Base-by-base conservation (phyloP, 1,140 invertebrate genomes). In the Pomacea maculata region DNA sequence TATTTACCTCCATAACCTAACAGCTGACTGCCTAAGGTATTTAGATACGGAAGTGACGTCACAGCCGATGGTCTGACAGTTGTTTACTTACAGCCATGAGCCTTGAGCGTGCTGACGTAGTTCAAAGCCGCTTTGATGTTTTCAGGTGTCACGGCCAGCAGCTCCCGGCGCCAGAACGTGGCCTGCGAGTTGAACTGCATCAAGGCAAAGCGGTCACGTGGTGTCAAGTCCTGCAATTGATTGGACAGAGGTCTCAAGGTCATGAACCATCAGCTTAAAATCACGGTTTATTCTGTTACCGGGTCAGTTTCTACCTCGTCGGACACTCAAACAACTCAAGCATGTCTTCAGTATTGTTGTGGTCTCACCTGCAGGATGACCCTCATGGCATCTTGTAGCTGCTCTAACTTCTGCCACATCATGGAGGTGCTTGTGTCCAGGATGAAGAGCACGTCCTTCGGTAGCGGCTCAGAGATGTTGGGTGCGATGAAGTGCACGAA, bases 401-500 rank as follows among this genome's bases (percentile, higher is more conserved):
- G 94, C 9, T 91, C 87, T 29, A 78, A 45, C 89, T 95, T 95
- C 68, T 90, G 90, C n/a, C 93, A 94, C 61, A 88, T 90, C 95
- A 95, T 95, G 75, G 94, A 95, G n/a, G 94, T 94, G 68, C 94
- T 95, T 0, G 94, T 93, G 87, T 95, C 95, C 81, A 95, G 90
- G 9, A 95, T 93, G 87, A 95, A 95, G 17, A 95, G 92, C 0
- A 94, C 94, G 85, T 95, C 93, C 88, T 95, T 95, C 21, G 90
- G 92, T 70, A 95, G 89, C 4, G 94, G 91, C 55, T 92, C 88
- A 52, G 94, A 87, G 72, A 89, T 89, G 52, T 85, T 71, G 4
- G 94, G 94, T 3, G 94, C 93, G 85, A 95, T 94, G 92, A 95
- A 95, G 85, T 95, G 95, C 3, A 95, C 94, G 90, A 95, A 95